Percentiles rank a stretch among this genome's conserved stretches.
These are phyloP conservation scores for Pseudotriccus pelzelni DNA, from an alignment of 2,797 vertebrate genomes.

Conservation along the genomic window DNA sequence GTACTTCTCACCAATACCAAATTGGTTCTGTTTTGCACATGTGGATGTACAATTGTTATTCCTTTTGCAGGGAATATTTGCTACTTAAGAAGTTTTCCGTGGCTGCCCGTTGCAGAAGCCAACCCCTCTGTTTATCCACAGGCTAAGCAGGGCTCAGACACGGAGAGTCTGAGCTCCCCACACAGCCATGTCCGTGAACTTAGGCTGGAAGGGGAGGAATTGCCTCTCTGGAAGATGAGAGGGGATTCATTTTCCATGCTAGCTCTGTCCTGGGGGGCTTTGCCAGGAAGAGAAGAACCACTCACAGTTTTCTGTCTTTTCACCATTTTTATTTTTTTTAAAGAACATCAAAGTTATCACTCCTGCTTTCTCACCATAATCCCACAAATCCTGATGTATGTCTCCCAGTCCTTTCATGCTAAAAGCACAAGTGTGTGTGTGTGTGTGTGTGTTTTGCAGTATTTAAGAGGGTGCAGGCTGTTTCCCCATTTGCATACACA, in stretches of 20 bases:
- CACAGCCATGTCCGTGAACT: neutral
- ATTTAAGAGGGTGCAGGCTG: conserved; percentile 27
- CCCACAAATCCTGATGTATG: conserved; percentile 34
- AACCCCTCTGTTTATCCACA: conserved; percentile 1
- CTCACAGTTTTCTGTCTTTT: neutral
- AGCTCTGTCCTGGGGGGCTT: conserved; percentile 19
- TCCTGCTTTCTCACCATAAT: conserved; percentile 62
- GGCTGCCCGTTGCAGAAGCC: neutral
- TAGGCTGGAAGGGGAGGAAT: conserved; percentile 29
- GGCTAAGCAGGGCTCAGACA: conserved; percentile 42
- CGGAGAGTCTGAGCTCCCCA: neutral
- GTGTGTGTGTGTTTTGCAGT: neutral
- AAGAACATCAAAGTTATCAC: conserved; percentile 40
- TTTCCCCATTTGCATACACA: conserved; percentile 33
- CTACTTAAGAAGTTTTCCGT: neutral
- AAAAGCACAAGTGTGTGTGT: conserved; percentile 21
- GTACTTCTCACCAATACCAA: accelerated
- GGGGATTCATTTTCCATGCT: conserved; percentile 48
- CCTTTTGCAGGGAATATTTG: neutral
- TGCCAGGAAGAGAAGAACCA: neutral
- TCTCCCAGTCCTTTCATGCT: conserved; percentile 42
- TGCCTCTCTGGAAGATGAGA: neutral
- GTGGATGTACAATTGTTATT: neutral
- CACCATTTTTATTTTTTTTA: neutral
- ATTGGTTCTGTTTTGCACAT: neutral